phyloP scores from a whole-genome alignment of 1,140 invertebrate species.

The Copidosoma floridanum region DNA sequence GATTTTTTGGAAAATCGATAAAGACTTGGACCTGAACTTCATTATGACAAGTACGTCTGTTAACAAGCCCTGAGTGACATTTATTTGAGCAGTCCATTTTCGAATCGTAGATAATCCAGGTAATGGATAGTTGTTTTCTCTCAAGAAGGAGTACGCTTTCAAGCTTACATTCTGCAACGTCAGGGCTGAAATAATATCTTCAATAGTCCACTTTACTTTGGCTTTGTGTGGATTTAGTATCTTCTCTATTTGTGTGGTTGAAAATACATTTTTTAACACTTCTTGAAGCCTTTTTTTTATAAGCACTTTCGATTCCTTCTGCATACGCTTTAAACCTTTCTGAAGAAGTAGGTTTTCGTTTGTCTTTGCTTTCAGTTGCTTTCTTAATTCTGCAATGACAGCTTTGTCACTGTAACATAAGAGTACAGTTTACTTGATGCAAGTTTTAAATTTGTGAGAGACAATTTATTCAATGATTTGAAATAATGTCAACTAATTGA shows the following conservation, averaged over 20 bases:
- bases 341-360: neutral
- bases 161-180: constrained; percentile 1
- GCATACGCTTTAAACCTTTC: neutral
- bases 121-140: constrained; percentile 4
- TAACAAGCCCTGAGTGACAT: neutral
- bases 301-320: neutral
- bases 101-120: neutral
- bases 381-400: neutral
- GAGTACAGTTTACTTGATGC: neutral
- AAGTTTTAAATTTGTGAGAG: too few species aligned
- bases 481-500: too few species aligned
- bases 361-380: neutral
- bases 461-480: too few species aligned
- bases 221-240: neutral
- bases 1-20: constrained; percentile 9
- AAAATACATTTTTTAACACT: neutral
- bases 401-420: neutral
- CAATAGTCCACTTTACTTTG: constrained; percentile 1
- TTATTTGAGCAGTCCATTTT: neutral
- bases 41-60: neutral
- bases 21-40: neutral
- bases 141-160: neutral
- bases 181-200: constrained; percentile 1
- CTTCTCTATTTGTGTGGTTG: neutral
- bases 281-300: neutral